A percentile compares a stretch with the other conserved stretches of the same genome.
These are phyloP conservation scores for Oncorhynchus kisutch DNA, from an alignment of 2,113 vertebrate genomes.

Conservation along the genomic window DNA sequence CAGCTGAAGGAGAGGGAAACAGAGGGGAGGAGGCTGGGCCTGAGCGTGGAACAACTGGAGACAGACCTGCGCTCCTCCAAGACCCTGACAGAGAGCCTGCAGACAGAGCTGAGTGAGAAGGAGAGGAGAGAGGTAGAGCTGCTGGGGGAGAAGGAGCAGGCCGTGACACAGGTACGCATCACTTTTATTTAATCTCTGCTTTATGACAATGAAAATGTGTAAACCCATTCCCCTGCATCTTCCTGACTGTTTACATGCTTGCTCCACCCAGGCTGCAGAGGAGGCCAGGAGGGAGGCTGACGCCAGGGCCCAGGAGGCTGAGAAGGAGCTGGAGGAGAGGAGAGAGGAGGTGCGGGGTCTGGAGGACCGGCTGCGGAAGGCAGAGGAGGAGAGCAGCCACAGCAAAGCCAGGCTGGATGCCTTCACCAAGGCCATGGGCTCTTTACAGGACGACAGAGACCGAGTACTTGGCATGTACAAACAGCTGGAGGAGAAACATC, in stretches of 20 bases:
- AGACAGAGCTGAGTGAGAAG: constrained; percentile 80
- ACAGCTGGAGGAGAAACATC: constrained; percentile 88
- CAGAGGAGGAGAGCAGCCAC: constrained; percentile 77
- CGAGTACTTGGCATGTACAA: constrained; percentile 82
- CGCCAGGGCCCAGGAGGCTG: constrained; percentile 69
- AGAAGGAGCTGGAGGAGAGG: constrained; percentile 76
- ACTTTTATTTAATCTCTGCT: neutral
- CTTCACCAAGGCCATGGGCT: constrained; percentile 91
- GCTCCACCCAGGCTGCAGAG: constrained; percentile 75
- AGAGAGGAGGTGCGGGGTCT: constrained; percentile 69
- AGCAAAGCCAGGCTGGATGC: constrained; percentile 83
- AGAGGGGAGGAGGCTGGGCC: constrained; percentile 77
- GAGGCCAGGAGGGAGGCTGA: constrained; percentile 80
- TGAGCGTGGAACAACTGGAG: constrained; percentile 84
- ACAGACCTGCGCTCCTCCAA: constrained; percentile 85
- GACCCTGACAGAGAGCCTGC: constrained; percentile 77
- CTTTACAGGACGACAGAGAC: constrained; percentile 91
- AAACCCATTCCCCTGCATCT: neutral
- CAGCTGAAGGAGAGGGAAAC: constrained; percentile 76
- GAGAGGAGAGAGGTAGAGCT: constrained; percentile 85
- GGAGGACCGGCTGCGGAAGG: constrained; percentile 71
- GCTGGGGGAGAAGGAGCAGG: constrained; percentile 86
- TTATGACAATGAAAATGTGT: neutral
- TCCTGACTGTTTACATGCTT: constrained; percentile 1
- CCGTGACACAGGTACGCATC: constrained; percentile 73